Evolutionary conservation across 1,140 invertebrate species (phyloP), one percentile per base, ranked within the genome.

Genomic region (Psilanteris sp.): DNA sequence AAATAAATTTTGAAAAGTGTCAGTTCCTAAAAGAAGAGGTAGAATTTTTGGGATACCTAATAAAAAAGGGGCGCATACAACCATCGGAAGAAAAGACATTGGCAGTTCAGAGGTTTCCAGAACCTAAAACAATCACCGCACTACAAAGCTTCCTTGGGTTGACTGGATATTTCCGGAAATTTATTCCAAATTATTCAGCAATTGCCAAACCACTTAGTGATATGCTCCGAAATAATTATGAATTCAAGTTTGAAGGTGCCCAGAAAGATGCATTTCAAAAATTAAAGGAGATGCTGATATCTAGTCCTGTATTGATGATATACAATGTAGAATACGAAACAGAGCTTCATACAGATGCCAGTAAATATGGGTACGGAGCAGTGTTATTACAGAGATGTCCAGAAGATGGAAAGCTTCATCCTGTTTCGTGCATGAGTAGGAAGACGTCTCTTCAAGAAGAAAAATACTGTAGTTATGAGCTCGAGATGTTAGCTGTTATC

Each of bases 121-220:
- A 57, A 7, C 55, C 41, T 11, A 61, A 61, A 9, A 36, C 39
- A 1, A 13, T 37, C 4, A 8, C 1, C 7, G 55, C n/a, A 7
- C 3, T 61, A 0, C 31, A 46, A 1, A 36, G 24, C 5, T 74
- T 54, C 7, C 32, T 61, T 1, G 55, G 55, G 31, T 1, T 44
- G 18, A 13, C 54, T 1, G 52, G 24, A 7, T 44, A 59, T 13
- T 59, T 59, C 8, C 22, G 54, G 18, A 61, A 61, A 10, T 61
- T 46, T n/a, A 46, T 61, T 5, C 29, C 7, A 0, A 6, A 27
- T 2, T 61, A 16, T 10, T 20, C 55, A 1, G 0, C 13, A 3
- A 13, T 61, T 1, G 37, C 37, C 9, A 41, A 41, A 11, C 37
- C 37, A 10, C 20, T 24, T 3, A 41, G 37, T 24, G 37, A 41